Conservation (phyloP, 2,797 vertebrate genomes). For the Silurus lanzhouensis region DNA sequence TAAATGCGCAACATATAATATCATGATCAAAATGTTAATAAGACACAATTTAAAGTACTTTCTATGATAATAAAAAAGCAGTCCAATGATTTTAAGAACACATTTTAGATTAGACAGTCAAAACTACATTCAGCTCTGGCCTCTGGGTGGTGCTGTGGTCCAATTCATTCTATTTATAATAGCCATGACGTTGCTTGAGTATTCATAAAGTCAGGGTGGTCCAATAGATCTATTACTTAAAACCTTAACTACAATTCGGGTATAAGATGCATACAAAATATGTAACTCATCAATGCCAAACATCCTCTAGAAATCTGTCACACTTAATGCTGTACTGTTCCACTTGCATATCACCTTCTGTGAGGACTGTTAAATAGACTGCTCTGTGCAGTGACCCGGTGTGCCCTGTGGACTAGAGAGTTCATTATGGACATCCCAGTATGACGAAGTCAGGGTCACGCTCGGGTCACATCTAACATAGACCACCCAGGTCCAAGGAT, state of each 20-base stretch:
- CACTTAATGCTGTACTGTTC: background rate
- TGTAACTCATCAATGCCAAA: background rate
- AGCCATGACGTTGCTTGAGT: background rate
- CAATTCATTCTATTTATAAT: too few species aligned
- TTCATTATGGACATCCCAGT: slow-evolving; percentile 62
- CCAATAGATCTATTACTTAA: background rate
- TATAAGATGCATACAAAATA: background rate
- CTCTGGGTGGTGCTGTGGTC: slow-evolving; percentile 21
- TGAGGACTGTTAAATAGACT: background rate
- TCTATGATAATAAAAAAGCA: too few species aligned
- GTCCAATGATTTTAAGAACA: background rate
- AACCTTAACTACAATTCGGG: background rate
- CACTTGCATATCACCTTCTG: background rate
- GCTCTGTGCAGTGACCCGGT: slow-evolving; percentile 59
- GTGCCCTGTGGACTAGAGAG: slow-evolving; percentile 61
- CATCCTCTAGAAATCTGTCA: background rate
- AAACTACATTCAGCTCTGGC: background rate
- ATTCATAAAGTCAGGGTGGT: background rate
- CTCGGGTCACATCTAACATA: slow-evolving; percentile 64
- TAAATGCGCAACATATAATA: too few species aligned
- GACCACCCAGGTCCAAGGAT: slow-evolving; percentile 73
- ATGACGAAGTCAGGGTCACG: slow-evolving; percentile 59
- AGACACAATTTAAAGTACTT: background rate
- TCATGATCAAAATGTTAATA: background rate
- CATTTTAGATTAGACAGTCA: background rate